Base-by-base conservation (phyloP, 2,113 vertebrate species). In the Caranx melampygus region DNA sequence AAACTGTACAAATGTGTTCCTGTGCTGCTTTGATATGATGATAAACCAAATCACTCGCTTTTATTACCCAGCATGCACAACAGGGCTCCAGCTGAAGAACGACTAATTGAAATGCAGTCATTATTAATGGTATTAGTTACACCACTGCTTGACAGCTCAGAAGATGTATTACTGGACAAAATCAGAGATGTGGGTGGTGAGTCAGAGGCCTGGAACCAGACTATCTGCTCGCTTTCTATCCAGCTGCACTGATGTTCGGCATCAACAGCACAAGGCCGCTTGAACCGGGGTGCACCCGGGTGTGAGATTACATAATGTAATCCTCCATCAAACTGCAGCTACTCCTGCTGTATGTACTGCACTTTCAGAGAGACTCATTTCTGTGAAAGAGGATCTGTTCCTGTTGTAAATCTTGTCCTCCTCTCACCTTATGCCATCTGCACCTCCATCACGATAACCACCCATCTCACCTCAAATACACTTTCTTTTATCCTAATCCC, bases 251-350 rank as follows among this genome's bases (percentile, higher is more conserved):
- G 58, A 55, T 63, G 63, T 42, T 78, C 26, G 20, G 37, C 76
- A 55, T 44, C 51, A 75, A 3, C 62, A 59, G 18, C 15, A 15
- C 67, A 51, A 54, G 64, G 12, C 45, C 55, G 26, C 45, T 34
- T 65, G 65, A 79, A 74, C 66, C 2, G 5, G 57, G 42, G 60
- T 35, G 68, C 70, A 73, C 26, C 79, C 68, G 64, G 64, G 75
- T 82, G 81, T 65, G 78, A 81, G 59, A 70, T 82, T 87, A 68
- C 60, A 66, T 81, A 66, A 86, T 70, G 68, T 74, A 79, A 85
- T 73, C 75, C 64, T 76, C 37, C 57, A 20, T 75, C 52, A 66
- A 59, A 71, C 15, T 16, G 68, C 40, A 42, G 11, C 37, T n/a
- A 15, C 7, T 16, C 47, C 21, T n/a, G 14, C 52, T 55, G 26